These are phyloP conservation scores for Chamaea fasciata DNA, from an alignment of 2,113 vertebrate genomes.

Conservation along the genomic window DNA sequence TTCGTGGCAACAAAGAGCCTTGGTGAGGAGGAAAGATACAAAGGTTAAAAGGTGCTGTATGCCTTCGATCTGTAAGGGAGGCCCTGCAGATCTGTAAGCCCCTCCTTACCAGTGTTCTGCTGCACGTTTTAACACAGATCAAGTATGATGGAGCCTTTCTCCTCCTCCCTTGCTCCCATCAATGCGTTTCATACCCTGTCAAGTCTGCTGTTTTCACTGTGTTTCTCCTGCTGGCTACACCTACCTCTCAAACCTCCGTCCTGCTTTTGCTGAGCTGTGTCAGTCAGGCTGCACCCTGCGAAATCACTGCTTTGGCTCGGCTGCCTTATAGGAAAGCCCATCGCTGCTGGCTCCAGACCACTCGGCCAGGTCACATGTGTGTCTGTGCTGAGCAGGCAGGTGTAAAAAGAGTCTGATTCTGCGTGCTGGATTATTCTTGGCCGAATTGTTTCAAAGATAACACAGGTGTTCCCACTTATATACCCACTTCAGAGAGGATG, in stretches of 20 bases:
- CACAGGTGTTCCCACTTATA: background rate
- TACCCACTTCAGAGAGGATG: background rate
- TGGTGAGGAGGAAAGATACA: background rate
- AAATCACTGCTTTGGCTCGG: background rate
- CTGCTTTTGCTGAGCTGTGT: background rate
- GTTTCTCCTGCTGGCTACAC: background rate
- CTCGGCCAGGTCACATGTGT: accelerated
- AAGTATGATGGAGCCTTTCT: background rate
- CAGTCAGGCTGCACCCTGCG: background rate
- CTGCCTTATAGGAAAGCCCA: background rate
- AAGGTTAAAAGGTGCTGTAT: background rate
- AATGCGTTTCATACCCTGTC: background rate
- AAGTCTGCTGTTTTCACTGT: background rate
- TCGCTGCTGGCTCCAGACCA: background rate
- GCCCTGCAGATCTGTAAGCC: background rate
- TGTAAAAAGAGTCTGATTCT: background rate
- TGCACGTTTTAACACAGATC: background rate
- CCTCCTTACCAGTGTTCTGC: accelerated
- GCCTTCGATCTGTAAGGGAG: accelerated
- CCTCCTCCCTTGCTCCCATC: background rate
- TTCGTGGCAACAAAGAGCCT: accelerated
- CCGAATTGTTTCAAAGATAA: background rate
- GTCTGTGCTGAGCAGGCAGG: background rate
- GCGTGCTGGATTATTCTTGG: constrained; percentile 7
- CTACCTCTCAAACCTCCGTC: background rate